These are phyloP conservation scores for Aphis gossypii DNA, from an alignment of 1,140 invertebrate genomes.

Conservation along the genomic window DNA sequence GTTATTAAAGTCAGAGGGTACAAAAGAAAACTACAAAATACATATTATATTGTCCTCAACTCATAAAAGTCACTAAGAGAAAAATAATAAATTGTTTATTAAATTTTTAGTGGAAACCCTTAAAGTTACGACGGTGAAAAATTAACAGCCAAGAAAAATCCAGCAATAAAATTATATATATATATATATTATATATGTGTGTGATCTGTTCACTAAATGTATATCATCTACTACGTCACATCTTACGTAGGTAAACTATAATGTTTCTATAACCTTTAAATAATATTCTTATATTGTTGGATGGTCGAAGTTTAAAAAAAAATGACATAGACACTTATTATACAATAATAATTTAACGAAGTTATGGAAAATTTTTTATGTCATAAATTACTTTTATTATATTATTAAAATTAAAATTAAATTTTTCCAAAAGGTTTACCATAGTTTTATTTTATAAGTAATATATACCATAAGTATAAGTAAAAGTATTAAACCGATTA, in stretches of 20 bases:
- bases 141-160: not conserved
- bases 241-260: not conserved
- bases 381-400: not conserved
- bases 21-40: not conserved
- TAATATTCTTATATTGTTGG: not conserved
- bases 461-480: not conserved
- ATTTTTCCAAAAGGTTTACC: not conserved
- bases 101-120: not conserved
- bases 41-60: not conserved
- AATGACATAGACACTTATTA: not conserved
- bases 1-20: not conserved
- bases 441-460: not conserved
- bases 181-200: too few relatives aligned
- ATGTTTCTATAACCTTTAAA: not conserved
- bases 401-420: not conserved
- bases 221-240: not conserved
- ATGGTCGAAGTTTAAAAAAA: not conserved
- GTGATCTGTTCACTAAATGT: not conserved
- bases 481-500: not conserved
- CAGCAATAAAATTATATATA: not conserved
- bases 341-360: not conserved
- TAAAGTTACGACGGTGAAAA: not conserved
- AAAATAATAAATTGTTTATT: not conserved
- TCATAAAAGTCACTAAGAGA: not conserved
- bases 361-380: not conserved